A percentile compares a stretch with the other conserved stretches of the same genome.
phyloP scores from a whole-genome alignment of 2,113 vertebrate species.

The Tragelaphus strepsiceros region DNA sequence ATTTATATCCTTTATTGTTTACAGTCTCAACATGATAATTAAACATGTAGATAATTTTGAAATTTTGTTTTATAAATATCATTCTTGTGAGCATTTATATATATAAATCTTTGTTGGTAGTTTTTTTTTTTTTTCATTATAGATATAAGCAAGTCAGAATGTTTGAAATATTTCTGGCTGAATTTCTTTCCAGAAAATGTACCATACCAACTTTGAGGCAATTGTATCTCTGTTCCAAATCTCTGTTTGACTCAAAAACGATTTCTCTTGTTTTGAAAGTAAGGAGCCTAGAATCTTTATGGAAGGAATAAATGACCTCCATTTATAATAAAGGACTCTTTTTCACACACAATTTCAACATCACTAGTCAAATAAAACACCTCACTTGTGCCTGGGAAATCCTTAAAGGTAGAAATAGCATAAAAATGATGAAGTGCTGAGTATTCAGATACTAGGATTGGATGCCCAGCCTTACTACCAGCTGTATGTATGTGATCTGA shows the following conservation, averaged over 20 bases:
- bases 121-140: background rate
- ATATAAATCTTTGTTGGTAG: background rate
- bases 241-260: background rate
- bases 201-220: background rate
- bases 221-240: background rate
- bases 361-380: background rate
- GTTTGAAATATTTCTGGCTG: background rate
- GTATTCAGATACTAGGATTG: too few relatives aligned
- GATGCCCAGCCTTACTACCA: background rate
- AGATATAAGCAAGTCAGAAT: background rate
- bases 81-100: background rate
- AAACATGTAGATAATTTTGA: background rate
- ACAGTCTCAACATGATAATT: background rate
- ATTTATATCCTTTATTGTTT: background rate
- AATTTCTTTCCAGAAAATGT: background rate
- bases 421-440: background rate
- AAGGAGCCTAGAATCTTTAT: background rate
- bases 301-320: background rate
- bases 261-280: background rate
- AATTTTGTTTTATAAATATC: conserved; percentile 3
- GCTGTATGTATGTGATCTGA: background rate
- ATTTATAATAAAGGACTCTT: background rate
- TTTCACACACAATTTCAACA: background rate
- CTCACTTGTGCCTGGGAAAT: background rate
- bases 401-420: background rate